These are phyloP conservation scores for Tryphoninae sp. DNA, from an alignment of 2,888 invertebrate species.

Conservation along the genomic window DNA sequence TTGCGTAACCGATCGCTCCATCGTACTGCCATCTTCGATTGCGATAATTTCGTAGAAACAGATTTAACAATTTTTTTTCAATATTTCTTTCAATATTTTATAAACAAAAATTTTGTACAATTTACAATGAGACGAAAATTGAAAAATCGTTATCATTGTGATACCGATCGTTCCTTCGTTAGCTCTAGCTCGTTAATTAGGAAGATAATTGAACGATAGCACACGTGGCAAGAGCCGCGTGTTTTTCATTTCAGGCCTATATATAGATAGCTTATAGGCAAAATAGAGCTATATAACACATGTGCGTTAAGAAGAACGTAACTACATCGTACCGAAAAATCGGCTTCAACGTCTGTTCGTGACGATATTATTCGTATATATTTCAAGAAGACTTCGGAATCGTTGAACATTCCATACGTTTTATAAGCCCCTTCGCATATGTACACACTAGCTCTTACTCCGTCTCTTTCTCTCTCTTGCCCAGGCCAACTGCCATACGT, in stretches of 20 bases:
- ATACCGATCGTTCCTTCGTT: too few species aligned
- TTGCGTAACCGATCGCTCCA: not conserved
- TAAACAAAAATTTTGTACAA: not conserved
- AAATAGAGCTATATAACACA: not conserved
- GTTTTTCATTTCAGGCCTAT: not conserved
- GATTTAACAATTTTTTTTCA: not conserved
- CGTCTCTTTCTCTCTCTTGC: not conserved
- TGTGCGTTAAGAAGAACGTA: not conserved
- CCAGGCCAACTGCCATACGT: conserved; percentile 35
- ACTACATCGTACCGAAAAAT: conserved; percentile 34
- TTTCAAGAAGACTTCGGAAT: conserved; percentile 22
- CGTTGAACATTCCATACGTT: conserved; percentile 2
- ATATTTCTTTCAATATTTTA: too few species aligned
- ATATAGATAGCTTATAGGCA: not conserved
- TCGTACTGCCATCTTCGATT: not conserved
- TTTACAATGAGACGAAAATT: not conserved
- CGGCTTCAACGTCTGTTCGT: conserved; percentile 35
- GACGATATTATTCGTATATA: conserved; percentile 36
- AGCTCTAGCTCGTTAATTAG: too few species aligned
- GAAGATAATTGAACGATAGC: not conserved
- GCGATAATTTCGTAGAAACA: not conserved
- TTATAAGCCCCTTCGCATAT: not conserved
- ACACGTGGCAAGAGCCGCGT: not conserved
- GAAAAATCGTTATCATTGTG: not conserved
- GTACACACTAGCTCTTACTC: not conserved